Percentiles rank a stretch among this genome's conserved stretches.
phyloP scores from a whole-genome alignment of 2,888 invertebrate genomes.

The Nomada goodeniana region DNA sequence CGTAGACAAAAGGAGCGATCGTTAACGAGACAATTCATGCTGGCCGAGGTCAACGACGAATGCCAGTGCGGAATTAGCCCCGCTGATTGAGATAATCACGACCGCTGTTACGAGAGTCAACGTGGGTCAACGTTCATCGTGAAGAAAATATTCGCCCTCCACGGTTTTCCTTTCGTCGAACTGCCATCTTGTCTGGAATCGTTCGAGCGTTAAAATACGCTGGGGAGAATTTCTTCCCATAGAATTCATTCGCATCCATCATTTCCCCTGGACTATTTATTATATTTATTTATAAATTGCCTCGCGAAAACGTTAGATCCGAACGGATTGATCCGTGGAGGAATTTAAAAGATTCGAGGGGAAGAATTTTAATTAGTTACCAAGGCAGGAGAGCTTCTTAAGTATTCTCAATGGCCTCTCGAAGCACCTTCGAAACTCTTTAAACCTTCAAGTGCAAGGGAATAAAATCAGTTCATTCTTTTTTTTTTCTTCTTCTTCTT shows the following conservation, averaged over 20 bases:
- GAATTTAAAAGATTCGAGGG: conserved; percentile 51
- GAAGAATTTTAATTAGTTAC: conserved; percentile 60
- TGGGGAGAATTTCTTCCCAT: background rate
- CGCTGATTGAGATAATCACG: conserved; percentile 52
- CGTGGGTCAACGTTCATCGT: conserved; percentile 45
- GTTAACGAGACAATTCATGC: conserved; percentile 16
- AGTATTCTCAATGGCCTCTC: conserved; percentile 56
- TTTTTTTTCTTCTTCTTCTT: background rate
- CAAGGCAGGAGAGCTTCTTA: conserved; percentile 52
- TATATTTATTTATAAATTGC: background rate
- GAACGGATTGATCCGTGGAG: conserved; percentile 43
- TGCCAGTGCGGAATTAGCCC: conserved; percentile 48
- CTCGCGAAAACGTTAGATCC: conserved; percentile 3
- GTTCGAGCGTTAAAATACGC: background rate
- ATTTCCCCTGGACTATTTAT: no score
- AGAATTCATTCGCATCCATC: no score
- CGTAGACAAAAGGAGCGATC: conserved; percentile 9
- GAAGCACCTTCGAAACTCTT: conserved; percentile 58
- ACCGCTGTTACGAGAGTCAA: conserved; percentile 40
- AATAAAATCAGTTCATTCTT: conserved; percentile 33
- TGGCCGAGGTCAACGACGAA: conserved; percentile 49
- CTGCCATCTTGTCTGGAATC: no score
- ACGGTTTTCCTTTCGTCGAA: conserved; percentile 1
- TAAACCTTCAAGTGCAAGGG: conserved; percentile 51
- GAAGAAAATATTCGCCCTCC: background rate